These are phyloP conservation scores for Drosophila teissieri DNA, from an alignment of 1,140 invertebrate genomes.

Conservation along the genomic window DNA sequence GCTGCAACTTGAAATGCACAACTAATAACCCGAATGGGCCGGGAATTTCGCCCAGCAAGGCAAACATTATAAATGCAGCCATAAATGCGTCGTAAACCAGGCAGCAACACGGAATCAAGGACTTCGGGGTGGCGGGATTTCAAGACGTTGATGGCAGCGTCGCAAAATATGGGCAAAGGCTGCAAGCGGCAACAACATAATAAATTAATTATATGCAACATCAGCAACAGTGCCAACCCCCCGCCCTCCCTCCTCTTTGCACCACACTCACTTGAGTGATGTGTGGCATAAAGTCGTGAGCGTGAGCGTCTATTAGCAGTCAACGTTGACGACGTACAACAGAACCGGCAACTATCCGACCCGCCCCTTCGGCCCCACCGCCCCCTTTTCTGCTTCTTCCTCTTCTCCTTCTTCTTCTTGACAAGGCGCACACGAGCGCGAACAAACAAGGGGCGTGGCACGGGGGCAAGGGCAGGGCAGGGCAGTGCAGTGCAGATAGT, in stretches of 20 bases:
- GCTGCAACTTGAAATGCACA: constrained; percentile 59
- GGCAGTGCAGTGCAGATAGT: constrained; percentile 51
- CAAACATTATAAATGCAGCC: constrained; percentile 71
- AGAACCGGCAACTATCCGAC: constrained; percentile 27
- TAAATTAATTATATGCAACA: constrained; percentile 84
- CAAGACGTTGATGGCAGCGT: constrained; percentile 23
- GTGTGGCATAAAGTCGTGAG: constrained; percentile 77
- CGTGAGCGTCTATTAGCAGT: constrained; percentile 80
- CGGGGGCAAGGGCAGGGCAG: constrained; percentile 11
- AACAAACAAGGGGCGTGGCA: constrained; percentile 77
- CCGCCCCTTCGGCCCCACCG: not conserved
- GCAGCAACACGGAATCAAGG: constrained; percentile 26
- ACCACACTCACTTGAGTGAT: constrained; percentile 34
- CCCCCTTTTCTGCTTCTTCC: not conserved
- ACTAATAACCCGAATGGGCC: constrained; percentile 53
- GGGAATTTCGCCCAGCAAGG: constrained; percentile 14
- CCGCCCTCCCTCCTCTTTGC: not conserved
- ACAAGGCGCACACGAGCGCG: constrained; percentile 68
- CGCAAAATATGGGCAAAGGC: constrained; percentile 68
- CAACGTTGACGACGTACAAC: constrained; percentile 72
- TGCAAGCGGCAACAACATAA: constrained; percentile 77
- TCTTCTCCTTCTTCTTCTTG: constrained; percentile 44
- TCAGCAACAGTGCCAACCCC: constrained; percentile 50
- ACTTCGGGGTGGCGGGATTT: constrained; percentile 9
- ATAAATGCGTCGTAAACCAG: constrained; percentile 67